Evolutionary conservation across 1,140 invertebrate species (phyloP), one percentile per base, ranked within the genome.

Genomic region (Diplogasteroides magnus): DNA sequence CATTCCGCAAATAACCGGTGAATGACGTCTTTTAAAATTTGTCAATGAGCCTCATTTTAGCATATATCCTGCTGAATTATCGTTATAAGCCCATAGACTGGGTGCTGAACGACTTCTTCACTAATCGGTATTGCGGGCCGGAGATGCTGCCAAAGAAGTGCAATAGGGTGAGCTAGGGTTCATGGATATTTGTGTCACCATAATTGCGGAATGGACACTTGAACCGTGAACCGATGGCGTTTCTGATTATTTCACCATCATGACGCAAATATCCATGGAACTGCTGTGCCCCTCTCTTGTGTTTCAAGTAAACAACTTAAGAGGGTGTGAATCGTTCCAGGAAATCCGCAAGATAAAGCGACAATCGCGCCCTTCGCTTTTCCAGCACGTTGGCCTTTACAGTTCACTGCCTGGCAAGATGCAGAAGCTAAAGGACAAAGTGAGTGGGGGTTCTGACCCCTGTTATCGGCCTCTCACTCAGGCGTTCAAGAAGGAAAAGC

Each of bases 1-100:
- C 83, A 84, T 98, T 26, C 91, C 91, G 6, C 90, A 89, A 85
- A 85, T 97, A 29, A 19, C 37, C 6, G 37, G 37, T 48, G 19
- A 48, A 6, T 48, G 37, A 48, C 37, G 37, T 48, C 6, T 48
- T 48, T 48, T 11, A 11, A 48, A 6, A 48, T 48, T 48, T 6
- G 19, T 6, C 37, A 48, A 48, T 48, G 6, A 19, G 37, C 6
- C 37, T 11, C 6, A 11, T 48, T 48, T 89, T 94, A 19, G 91
- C 92, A 78, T 97, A 96, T 84, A 93, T 97, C 79, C 88, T 97
- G 77, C 91, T 93, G 86, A 94, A 96, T 85, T 91, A 94, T 84
- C 91, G 91, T 80, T 92, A 96, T 80, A 95, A 97, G 85, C 94
- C 94, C 0, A 93, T 96, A 0, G 94, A 97, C 83, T 98, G 94